A percentile compares a stretch with the other conserved stretches of the same genome.
Evolutionary conservation across 2,797 vertebrate genomes (phyloP).

Genomic region (Gambelia wislizenii): DNA sequence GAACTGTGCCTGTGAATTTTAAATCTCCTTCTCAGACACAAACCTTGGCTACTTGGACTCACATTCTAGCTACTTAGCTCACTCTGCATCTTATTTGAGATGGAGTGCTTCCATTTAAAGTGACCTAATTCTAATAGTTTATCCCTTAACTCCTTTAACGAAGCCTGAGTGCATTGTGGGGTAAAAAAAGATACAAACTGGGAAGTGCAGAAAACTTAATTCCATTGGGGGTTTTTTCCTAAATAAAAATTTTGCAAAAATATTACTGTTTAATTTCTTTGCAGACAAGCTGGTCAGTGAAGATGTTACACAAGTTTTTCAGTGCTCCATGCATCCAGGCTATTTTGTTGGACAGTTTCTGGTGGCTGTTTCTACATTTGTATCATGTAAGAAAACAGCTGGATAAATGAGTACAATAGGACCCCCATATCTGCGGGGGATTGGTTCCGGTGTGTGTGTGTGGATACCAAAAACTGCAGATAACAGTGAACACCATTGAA

Average conservation of each 20-base stretch:
- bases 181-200: not conserved
- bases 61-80: not conserved
- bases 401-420: not conserved
- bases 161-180: not conserved
- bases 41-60: not conserved
- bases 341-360: slow-evolving; percentile 77
- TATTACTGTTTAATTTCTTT: slow-evolving; percentile 51
- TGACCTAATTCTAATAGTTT: not conserved
- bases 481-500: no score
- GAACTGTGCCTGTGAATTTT: not conserved
- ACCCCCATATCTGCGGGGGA: no score
- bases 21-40: not conserved
- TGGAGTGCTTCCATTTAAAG: not conserved
- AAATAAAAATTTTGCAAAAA: not conserved
- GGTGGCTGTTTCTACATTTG: slow-evolving; percentile 74
- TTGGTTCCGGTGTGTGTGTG: no score
- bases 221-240: slow-evolving; percentile 22
- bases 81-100: not conserved
- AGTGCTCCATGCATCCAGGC: slow-evolving; percentile 38
- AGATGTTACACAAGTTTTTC: slow-evolving; percentile 65
- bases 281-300: slow-evolving; percentile 59
- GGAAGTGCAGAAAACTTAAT: not conserved
- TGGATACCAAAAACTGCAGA: no score
- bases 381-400: slow-evolving; percentile 68
- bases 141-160: not conserved